These are phyloP conservation scores for Hippolais icterina DNA, from an alignment of 2,113 vertebrate genomes.

Conservation along the genomic window DNA sequence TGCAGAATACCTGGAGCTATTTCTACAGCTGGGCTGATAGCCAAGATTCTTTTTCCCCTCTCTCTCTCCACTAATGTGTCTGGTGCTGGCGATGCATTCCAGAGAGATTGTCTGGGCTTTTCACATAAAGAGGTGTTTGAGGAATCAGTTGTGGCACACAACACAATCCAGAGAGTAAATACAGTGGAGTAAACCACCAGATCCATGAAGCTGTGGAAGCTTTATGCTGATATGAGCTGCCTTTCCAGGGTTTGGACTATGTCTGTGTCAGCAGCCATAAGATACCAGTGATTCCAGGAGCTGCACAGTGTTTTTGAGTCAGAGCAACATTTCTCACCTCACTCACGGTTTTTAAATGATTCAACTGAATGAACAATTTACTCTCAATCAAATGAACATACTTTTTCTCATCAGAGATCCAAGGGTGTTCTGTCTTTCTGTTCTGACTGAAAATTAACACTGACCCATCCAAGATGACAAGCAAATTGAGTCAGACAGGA, in stretches of 20 bases:
- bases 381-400: not conserved
- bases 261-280: not conserved
- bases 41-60: not conserved
- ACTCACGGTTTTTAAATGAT: not conserved
- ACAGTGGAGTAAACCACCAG: not conserved
- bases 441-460: not conserved
- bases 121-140: not conserved
- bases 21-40: not conserved
- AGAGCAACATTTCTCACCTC: not conserved
- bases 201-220: not conserved
- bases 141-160: not conserved
- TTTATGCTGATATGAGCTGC: rapidly evolving
- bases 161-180: not conserved
- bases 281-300: not conserved
- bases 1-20: not conserved
- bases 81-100: not conserved
- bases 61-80: not conserved
- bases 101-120: not conserved
- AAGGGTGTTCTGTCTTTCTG: not conserved
- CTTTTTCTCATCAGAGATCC: not conserved
- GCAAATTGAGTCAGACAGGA: not conserved
- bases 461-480: not conserved
- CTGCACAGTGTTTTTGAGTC: not conserved
- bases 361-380: not conserved
- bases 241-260: not conserved